Conservation (phyloP, 2,113 vertebrate genomes). For the Chionomys nivalis region DNA sequence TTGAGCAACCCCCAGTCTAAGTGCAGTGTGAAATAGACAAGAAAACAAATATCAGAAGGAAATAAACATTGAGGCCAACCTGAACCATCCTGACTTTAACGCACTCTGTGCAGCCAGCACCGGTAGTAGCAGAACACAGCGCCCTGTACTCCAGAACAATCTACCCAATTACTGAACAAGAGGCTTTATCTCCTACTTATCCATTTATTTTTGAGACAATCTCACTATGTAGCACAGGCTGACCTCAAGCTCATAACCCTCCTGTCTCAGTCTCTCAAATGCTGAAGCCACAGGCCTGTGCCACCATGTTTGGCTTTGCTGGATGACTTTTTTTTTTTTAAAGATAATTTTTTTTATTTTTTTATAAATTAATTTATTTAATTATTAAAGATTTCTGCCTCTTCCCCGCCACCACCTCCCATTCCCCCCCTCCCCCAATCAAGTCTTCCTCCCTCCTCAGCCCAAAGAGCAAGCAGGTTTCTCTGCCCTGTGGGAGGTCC, state of each 20-base stretch:
- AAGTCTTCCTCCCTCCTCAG: too few relatives aligned
- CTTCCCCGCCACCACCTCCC: too few relatives aligned
- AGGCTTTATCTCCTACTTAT: not conserved
- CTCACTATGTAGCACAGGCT: not conserved
- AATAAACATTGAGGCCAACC: not conserved
- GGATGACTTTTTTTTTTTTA: not conserved
- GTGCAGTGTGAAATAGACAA: not conserved
- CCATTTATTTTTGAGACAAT: not conserved
- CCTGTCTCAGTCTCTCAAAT: not conserved
- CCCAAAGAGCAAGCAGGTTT: too few relatives aligned
- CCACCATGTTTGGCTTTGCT: not conserved
- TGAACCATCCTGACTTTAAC: not conserved
- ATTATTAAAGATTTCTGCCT: too few relatives aligned
- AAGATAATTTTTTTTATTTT: too few relatives aligned
- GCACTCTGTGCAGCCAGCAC: not conserved
- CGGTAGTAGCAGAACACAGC: not conserved
- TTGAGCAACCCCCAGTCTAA: not conserved
- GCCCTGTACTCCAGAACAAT: not conserved
- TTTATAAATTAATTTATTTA: too few relatives aligned
- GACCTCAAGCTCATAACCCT: not conserved
- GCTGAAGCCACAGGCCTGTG: not conserved
- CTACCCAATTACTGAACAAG: not conserved
- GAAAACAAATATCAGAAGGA: not conserved
- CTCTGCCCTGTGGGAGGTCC: too few relatives aligned
- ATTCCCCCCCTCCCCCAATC: too few relatives aligned